Evolutionary conservation across 2,888 invertebrate genomes (phyloP).

Genomic region (Hypercompe scribonia): DNA sequence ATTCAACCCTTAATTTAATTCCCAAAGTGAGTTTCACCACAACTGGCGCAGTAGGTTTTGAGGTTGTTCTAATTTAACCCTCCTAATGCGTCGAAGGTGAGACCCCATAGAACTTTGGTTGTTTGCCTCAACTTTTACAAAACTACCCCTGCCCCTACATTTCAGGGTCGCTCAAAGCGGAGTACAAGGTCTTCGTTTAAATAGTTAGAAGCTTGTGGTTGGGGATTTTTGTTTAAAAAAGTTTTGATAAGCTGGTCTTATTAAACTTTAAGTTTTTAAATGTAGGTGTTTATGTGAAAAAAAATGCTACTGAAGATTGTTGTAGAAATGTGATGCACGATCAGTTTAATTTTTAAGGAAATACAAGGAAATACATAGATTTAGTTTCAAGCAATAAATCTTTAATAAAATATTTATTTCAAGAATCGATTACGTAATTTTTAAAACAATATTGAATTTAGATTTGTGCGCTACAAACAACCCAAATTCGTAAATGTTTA

Average conservation of each 20-base stretch:
- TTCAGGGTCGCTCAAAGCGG: slow-evolving; percentile 36
- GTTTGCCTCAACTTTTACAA: slow-evolving; percentile 48
- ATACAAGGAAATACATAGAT: no score
- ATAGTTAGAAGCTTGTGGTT: slow-evolving; percentile 33
- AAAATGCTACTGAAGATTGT: no score
- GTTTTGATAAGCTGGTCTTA: neutral
- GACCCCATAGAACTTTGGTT: slow-evolving; percentile 39
- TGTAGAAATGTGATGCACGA: no score
- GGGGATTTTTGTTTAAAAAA: slow-evolving; percentile 19
- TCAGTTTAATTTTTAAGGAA: no score
- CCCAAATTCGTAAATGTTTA: no score
- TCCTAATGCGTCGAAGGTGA: slow-evolving; percentile 33
- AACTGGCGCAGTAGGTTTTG: slow-evolving; percentile 34
- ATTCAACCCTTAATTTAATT: slow-evolving; percentile 9
- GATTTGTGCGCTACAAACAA: no score
- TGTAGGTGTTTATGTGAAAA: no score
- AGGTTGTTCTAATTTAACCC: slow-evolving; percentile 37
- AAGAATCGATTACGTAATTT: no score
- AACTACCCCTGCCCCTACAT: slow-evolving; percentile 42
- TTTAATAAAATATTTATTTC: no score
- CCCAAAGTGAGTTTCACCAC: slow-evolving; percentile 3
- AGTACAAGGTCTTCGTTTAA: slow-evolving; percentile 38
- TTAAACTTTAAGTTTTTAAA: neutral
- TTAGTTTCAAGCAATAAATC: no score
- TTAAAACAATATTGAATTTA: no score